Base-by-base conservation (phyloP, 2,888 invertebrate species). In the Aphidoletes aphidimyza region DNA sequence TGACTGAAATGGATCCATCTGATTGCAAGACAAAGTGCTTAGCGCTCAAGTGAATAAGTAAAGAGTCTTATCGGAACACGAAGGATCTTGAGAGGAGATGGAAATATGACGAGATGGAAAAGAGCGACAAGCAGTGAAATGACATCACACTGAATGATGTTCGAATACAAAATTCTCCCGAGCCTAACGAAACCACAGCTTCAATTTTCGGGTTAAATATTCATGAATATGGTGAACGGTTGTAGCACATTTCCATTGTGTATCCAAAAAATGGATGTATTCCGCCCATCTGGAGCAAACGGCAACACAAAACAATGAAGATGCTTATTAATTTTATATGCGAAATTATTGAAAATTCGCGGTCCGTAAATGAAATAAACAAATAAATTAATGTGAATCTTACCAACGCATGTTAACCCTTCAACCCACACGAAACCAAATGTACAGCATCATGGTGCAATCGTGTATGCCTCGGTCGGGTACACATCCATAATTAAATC, bases 161-260 rank as follows among this genome's bases (percentile, higher is more conserved):
- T 30, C 69, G 34, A 69, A 69, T 69, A 17, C 30, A 26, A 69
- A 69, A 69, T 34, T 69, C 69, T 69, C 69, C 30, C 26, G 69
- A 69, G 69, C 69, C 69, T 69, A 69, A 2, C 30, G 30, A 69
- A 54, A 69, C 69, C 69, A 30, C 69, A 69, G 30, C 69, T 69
- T 69, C 34, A 69, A 69, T 69, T 69, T 69, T 30, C 30, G 30
- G 9, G 69, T 69, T 69, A 69, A 69, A 69, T 69, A 69, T 69
- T 69, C 69, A 69, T 69, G 69, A 30, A 69, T 30, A 30, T 69
- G 14, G 22, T 54, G 22, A 54, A 22, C 69, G 30, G 26, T 47
- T n/a, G 11, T 69, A 69, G 54, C 11, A 69, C 34, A 11, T 30
- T 69, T 69, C 34, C n/a, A n/a, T n/a, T n/a, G n/a, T n/a, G n/a